Evolutionary conservation across 2,797 vertebrate species (phyloP).

Genomic region (Buphagus erythrorhynchus): DNA sequence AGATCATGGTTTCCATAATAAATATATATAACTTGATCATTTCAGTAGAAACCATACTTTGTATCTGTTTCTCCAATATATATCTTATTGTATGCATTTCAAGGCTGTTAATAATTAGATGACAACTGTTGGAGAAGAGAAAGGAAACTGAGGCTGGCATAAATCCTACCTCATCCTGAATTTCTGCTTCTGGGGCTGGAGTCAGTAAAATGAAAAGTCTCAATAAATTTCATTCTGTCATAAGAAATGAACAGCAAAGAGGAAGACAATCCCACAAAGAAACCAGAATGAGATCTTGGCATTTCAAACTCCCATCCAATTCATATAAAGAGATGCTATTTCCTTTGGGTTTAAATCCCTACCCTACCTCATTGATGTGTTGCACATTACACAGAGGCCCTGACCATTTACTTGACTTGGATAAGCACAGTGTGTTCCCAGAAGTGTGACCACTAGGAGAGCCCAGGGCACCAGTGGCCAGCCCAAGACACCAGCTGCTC

Average conservation of each 20-base stretch:
- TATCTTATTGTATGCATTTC: background rate
- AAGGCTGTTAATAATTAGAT: background rate
- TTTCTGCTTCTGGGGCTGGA: constrained; percentile 22
- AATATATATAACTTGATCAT: constrained; percentile 8
- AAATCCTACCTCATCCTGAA: background rate
- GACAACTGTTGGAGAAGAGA: background rate
- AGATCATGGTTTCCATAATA: constrained; percentile 31
- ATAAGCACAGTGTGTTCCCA: background rate
- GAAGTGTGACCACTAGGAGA: background rate
- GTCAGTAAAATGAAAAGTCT: constrained; percentile 11
- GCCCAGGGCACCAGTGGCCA: background rate
- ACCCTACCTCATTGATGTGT: background rate
- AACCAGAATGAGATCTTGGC: background rate
- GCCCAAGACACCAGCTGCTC: fast-evolving
- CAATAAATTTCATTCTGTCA: background rate
- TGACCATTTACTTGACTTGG: background rate
- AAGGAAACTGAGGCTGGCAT: background rate
- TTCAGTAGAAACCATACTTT: background rate
- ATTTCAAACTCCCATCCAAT: constrained; percentile 26
- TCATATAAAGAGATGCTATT: background rate
- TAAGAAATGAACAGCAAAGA: background rate
- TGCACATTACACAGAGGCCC: background rate
- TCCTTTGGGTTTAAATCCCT: background rate
- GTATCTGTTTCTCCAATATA: background rate
- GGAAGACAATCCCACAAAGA: constrained; percentile 15